Percentiles rank a stretch among this genome's conserved stretches.
Evolutionary conservation across 2,797 vertebrate genomes (phyloP).

Genomic region (Phalanger gymnotis): DNA sequence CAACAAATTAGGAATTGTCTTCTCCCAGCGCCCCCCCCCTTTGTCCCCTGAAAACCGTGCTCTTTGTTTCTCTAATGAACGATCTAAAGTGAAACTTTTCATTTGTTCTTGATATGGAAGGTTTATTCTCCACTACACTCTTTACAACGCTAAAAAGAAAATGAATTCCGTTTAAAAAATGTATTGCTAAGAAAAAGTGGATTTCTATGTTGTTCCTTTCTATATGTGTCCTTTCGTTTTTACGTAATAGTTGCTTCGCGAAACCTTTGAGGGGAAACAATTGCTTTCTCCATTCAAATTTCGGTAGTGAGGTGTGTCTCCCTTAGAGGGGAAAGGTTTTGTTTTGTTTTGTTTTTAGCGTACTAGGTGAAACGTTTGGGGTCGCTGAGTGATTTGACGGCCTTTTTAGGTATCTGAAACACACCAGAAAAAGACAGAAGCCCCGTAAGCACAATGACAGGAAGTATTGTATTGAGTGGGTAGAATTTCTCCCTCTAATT

Average conservation of each 20-base stretch:
- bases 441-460: background rate
- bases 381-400: slow-evolving; percentile 18
- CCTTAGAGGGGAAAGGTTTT: slow-evolving; percentile 2
- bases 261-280: background rate
- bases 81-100: slow-evolving; percentile 43
- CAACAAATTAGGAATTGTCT: background rate
- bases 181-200: slow-evolving; percentile 44
- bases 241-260: background rate
- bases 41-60: background rate
- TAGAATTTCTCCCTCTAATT: slow-evolving; percentile 23
- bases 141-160: slow-evolving; percentile 46
- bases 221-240: slow-evolving; percentile 17
- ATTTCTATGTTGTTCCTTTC: slow-evolving; percentile 46
- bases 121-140: slow-evolving; percentile 57
- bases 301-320: background rate
- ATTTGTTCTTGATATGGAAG: slow-evolving; percentile 37
- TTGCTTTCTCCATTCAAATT: background rate
- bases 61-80: slow-evolving; percentile 50
- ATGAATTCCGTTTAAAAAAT: slow-evolving; percentile 52
- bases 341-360: slow-evolving; percentile 62
- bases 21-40: background rate
- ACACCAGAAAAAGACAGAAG: slow-evolving; percentile 45
- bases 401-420: slow-evolving; percentile 1
- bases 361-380: background rate
- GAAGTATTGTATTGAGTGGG: background rate